Conservation (phyloP, 2,888 invertebrate species). For the Pristionchus fissidentatus region DNA sequence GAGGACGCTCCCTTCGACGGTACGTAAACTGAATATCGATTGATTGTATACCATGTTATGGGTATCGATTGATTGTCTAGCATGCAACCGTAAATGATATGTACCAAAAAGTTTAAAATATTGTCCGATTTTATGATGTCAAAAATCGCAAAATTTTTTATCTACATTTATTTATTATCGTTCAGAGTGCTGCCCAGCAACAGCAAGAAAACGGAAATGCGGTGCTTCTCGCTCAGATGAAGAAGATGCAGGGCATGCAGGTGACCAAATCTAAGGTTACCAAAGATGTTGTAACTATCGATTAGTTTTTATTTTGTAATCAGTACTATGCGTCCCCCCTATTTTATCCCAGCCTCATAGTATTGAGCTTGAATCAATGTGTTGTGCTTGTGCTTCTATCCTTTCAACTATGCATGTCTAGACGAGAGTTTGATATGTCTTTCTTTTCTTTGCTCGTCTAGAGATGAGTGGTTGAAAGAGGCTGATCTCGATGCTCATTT, state of each 20-base stretch:
- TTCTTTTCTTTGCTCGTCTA: background rate
- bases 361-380: background rate
- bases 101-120: too few species aligned
- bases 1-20: too few species aligned
- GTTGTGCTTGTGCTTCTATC: constrained; percentile 25
- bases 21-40: too few species aligned
- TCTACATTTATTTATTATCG: too few species aligned
- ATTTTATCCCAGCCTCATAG: background rate
- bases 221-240: background rate
- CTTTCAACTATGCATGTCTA: background rate
- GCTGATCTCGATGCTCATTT: too few species aligned
- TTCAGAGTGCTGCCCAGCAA: too few species aligned
- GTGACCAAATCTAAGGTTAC: background rate
- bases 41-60: too few species aligned
- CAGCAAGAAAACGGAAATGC: background rate
- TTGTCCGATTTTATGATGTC: too few species aligned
- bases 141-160: too few species aligned
- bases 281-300: background rate
- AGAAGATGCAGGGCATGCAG: background rate
- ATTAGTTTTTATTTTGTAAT: too few species aligned
- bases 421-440: background rate
- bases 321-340: background rate
- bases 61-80: too few species aligned
- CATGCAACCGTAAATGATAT: too few species aligned
- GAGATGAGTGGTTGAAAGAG: background rate